Evolutionary conservation across 2,888 invertebrate genomes (phyloP).

Genomic region (Drosophila colorata): DNA sequence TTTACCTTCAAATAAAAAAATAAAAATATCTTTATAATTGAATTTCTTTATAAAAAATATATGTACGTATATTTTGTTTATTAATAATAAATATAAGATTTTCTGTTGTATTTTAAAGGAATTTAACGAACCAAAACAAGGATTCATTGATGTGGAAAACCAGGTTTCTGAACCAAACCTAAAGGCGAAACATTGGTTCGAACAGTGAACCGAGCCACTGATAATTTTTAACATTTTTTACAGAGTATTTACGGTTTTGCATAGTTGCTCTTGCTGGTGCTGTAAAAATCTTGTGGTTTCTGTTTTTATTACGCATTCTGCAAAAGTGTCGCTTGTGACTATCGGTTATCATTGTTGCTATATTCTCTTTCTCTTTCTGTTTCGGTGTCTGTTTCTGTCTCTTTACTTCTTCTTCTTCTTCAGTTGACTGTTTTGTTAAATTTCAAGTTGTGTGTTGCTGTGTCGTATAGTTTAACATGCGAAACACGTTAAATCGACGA

Average conservation of each 20-base stretch:
- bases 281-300: conserved; percentile 7
- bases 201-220: no score
- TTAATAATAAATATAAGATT: no score
- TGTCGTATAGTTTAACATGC: conserved; percentile 66
- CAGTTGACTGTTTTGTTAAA: conserved; percentile 59
- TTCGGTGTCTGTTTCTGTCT: conserved; percentile 12
- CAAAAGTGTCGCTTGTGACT: conserved; percentile 9
- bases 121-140: no score
- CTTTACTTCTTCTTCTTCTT: conserved; percentile 43
- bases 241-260: neutral
- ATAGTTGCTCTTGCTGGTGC: conserved; percentile 9
- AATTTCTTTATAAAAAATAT: no score
- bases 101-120: no score
- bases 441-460: conserved; percentile 46
- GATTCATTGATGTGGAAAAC: no score
- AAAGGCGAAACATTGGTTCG: no score
- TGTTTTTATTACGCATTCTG: conserved; percentile 49
- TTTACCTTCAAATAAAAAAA: no score
- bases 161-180: no score
- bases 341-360: conserved; percentile 18
- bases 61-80: no score
- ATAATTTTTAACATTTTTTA: no score
- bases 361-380: conserved; percentile 1
- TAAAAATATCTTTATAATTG: no score
- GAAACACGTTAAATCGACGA: conserved; percentile 67